Conservation (phyloP, 2,797 vertebrate species). For the Perodicticus potto region DNA sequence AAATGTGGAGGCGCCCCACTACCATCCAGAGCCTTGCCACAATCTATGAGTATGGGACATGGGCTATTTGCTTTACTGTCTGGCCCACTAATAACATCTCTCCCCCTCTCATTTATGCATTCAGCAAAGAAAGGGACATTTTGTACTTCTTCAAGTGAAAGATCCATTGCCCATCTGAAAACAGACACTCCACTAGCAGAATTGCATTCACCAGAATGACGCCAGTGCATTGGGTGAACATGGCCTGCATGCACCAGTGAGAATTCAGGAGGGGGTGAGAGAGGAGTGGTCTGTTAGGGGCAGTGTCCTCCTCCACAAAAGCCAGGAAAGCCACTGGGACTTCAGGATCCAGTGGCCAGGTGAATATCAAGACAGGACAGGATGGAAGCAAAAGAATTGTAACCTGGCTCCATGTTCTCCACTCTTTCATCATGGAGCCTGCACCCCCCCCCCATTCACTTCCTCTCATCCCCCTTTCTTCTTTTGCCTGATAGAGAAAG, state of each 20-base stretch:
- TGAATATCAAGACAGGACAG: neutral
- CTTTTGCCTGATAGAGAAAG: neutral
- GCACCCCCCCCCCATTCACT: neutral
- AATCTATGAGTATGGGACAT: rapidly evolving
- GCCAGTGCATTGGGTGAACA: neutral
- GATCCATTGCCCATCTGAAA: neutral
- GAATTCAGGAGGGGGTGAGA: rapidly evolving
- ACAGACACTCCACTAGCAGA: neutral
- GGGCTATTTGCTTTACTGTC: neutral
- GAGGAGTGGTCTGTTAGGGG: rapidly evolving
- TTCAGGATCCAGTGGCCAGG: neutral
- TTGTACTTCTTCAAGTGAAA: neutral
- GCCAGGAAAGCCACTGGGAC: rapidly evolving
- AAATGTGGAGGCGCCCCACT: neutral
- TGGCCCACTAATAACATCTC: neutral
- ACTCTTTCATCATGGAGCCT: rapidly evolving
- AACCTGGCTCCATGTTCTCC: too few relatives aligned
- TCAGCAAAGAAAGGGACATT: neutral
- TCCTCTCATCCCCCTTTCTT: neutral
- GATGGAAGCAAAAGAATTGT: neutral
- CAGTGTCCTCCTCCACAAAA: neutral
- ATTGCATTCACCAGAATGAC: too few relatives aligned
- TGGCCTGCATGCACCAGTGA: neutral
- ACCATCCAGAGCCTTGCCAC: neutral
- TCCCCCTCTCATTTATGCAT: neutral